Base-by-base conservation (phyloP, 2,113 vertebrate species). In the Oreochromis spilurus region DNA sequence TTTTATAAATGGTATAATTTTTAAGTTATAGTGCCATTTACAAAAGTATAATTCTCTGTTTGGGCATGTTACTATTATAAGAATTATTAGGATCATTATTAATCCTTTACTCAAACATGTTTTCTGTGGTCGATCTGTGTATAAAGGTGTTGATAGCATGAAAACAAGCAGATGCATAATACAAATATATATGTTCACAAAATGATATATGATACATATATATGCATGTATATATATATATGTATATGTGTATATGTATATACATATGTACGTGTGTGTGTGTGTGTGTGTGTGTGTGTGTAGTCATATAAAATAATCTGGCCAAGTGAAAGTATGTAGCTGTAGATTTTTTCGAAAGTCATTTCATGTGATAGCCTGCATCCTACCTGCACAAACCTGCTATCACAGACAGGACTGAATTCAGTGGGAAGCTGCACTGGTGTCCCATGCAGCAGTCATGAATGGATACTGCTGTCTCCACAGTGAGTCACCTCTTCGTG, bases 401-500 rank as follows among this genome's bases (percentile, higher is more conserved):
- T 5, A 43, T 3, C 38, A 70, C 36, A 72, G 38, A 45, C 38
- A 0, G 7, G 65, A 70, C 13, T 43, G 8, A 26, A 72, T 45
- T 26, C 38, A 45, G 21, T 45, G 67, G 38, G 67, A 72, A 10
- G 40, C 67, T 24, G 12, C n/a, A 50, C 16, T 19, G 14, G 43
- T 75, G 70, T 50, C 40, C 70, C 14, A 29, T 45, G 48, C 21
- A 48, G 21, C 67, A n/a, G 31, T 31, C 43, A 50, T 55, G 43
- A 80, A 58, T 36, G 21, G 24, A n/a, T 1, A 11, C n/a, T 82
- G 40, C 24, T 52, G 7, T 60, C 29, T 43, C 60, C 14, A 12
- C 50, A 3, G 11, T 88, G 87, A 91, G 85, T 88, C 86, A 72
- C 77, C 75, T 50, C 80, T 78, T 83, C 38, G 36, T 65, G 54